Evolutionary conservation across 2,888 invertebrate genomes (phyloP).

Genomic region (Orthonevra nobilis): DNA sequence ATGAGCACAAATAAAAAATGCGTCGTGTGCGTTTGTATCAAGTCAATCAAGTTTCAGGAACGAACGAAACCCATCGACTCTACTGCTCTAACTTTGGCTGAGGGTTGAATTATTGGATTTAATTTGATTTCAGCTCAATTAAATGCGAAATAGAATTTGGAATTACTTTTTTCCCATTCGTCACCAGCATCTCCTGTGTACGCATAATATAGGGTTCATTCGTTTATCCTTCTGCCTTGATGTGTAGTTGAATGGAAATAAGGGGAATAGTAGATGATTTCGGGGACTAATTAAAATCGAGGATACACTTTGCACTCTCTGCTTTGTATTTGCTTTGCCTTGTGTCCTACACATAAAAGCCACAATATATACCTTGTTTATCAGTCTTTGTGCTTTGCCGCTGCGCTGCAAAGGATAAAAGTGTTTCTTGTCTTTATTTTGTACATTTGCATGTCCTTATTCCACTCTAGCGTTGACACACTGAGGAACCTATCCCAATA

Average conservation of each 20-base stretch:
- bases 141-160: slow-evolving; percentile 80
- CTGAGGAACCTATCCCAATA: slow-evolving; percentile 56
- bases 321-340: slow-evolving; percentile 53
- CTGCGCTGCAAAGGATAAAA: slow-evolving; percentile 50
- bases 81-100: slow-evolving; percentile 32
- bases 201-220: slow-evolving; percentile 23
- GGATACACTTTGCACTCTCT: slow-evolving; percentile 41
- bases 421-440: slow-evolving; percentile 29
- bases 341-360: slow-evolving; percentile 16
- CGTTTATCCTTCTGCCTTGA: slow-evolving; percentile 36
- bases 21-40: slow-evolving; percentile 19
- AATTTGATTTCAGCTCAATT: slow-evolving; percentile 81
- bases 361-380: neutral
- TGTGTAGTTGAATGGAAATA: slow-evolving; percentile 28
- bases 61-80: slow-evolving; percentile 1
- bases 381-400: slow-evolving; percentile 30
- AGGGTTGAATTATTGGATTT: slow-evolving; percentile 79
- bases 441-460: slow-evolving; percentile 64
- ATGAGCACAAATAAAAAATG: slow-evolving; percentile 17
- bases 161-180: slow-evolving; percentile 75
- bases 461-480: slow-evolving; percentile 17
- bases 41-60: too few relatives aligned
- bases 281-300: slow-evolving; percentile 58
- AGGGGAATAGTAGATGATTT: slow-evolving; percentile 22
- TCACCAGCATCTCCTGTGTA: neutral